Evolutionary conservation across 1,140 invertebrate genomes (phyloP), one percentile per base, ranked within the genome.

Genomic region (Portunus trituberculatus): DNA sequence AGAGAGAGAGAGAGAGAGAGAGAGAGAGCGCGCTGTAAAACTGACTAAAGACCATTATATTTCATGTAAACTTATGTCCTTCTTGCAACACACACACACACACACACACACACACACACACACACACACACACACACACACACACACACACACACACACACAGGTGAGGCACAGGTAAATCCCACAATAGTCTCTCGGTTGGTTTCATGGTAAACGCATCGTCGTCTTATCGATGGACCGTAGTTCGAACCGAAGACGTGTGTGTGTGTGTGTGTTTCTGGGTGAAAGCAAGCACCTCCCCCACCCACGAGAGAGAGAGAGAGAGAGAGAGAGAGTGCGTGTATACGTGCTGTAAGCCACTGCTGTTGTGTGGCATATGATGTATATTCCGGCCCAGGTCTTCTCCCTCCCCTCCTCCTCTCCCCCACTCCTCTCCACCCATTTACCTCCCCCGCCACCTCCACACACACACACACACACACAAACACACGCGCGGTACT

Each of bases 51-150:
- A 76, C 67, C 20, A 59, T 10, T 4, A 76, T 76, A 76, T 76
- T 76, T 76, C 67, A n/a, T 76, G n/a, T 76, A 7, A n/a, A n/a
- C 67, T 0, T 12, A 89, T 31, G 12, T 31, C 14, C 31, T 14
- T 12, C 16, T 32, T 4, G 32, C n/a, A 8, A 46, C 87, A 46
- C 87, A 46, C 87, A 48, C 87, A 46, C 87, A 88, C 87, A 89
- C 87, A 89, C 87, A 89, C 87, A 89, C 87, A 89, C 87, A 89
- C 87, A 89, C 87, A 89, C 87, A 89, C 87, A 89, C 87, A 89
- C 87, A 89, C 87, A 89, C 87, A 89, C 87, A 89, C 87, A 89
- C 87, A 89, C 87, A 89, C 87, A 89, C 87, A 89, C 87, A 89
- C 87, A 89, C 87, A 89, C 87, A 89, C 87, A 89, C 87, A 89